These are phyloP conservation scores for Ctenoplectra terminalis DNA, from an alignment of 1,140 invertebrate genomes.

Conservation along the genomic window DNA sequence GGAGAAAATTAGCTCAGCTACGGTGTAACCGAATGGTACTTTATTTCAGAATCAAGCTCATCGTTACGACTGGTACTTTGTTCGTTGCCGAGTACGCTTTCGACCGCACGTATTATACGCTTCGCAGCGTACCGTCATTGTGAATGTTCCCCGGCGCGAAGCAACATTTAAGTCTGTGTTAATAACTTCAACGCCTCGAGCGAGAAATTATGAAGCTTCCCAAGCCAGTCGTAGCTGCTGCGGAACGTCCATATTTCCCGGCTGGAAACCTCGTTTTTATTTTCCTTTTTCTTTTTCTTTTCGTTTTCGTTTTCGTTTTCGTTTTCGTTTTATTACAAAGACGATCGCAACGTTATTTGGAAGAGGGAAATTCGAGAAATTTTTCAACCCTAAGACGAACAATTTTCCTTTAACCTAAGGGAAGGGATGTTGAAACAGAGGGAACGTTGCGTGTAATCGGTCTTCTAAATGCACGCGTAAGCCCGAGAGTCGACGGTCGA, in stretches of 20 bases:
- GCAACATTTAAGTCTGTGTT: constrained; percentile 37
- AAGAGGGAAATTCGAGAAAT: no score
- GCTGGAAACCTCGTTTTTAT: no score
- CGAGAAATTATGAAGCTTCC: constrained; percentile 21
- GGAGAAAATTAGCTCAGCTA: constrained; percentile 16
- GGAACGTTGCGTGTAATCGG: constrained; percentile 11
- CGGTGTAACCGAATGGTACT: constrained; percentile 16
- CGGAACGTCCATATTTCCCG: not conserved
- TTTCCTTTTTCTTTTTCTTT: no score
- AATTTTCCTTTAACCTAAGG: no score
- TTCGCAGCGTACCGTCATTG: constrained; percentile 27
- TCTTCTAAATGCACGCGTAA: not conserved
- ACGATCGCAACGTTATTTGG: not conserved
- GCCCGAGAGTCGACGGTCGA: not conserved
- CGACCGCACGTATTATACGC: constrained; percentile 19
- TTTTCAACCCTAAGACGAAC: no score
- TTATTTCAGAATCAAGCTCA: constrained; percentile 1
- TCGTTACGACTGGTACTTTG: constrained; percentile 18
- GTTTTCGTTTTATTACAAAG: not conserved
- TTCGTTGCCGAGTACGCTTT: not conserved
- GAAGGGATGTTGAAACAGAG: not conserved
- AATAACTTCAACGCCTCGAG: constrained; percentile 30
- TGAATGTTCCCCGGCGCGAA: constrained; percentile 20
- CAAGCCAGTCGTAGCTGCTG: not conserved
- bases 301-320: not conserved